phyloP scores from a whole-genome alignment of 2,797 vertebrate species.

The Platyrinchus mystaceus region DNA sequence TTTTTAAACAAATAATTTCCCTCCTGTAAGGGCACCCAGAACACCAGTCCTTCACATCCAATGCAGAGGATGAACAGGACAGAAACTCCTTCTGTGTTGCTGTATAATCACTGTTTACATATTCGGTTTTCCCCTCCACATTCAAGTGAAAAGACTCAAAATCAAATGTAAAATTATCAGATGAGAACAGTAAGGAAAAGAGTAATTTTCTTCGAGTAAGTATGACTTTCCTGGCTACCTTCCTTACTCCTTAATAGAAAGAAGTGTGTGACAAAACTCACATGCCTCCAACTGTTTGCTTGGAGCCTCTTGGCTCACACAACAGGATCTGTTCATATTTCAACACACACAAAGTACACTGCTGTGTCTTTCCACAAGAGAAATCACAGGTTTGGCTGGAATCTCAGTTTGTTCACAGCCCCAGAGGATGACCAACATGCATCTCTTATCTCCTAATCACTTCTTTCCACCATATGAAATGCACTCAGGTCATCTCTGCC shows the following conservation, averaged over 20 bases:
- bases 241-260: not conserved
- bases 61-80: not conserved
- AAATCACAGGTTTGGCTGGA: not conserved
- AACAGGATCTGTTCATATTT: not conserved
- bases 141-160: not conserved
- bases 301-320: not conserved
- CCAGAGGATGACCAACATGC: not conserved
- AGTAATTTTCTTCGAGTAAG: not conserved
- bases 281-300: not conserved
- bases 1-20: not conserved
- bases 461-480: not conserved
- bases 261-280: not conserved
- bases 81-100: not conserved
- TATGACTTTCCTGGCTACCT: not conserved
- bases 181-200: not conserved
- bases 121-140: not conserved
- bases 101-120: not conserved
- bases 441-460: not conserved
- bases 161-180: not conserved
- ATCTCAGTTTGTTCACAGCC: not conserved
- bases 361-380: not conserved
- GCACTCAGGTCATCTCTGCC: not conserved
- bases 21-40: not conserved
- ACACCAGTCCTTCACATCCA: not conserved
- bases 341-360: accelerated